Percentiles rank a stretch among this genome's conserved stretches.
phyloP scores from a whole-genome alignment of 2,113 vertebrate genomes.

The Pluvianellus socialis region DNA sequence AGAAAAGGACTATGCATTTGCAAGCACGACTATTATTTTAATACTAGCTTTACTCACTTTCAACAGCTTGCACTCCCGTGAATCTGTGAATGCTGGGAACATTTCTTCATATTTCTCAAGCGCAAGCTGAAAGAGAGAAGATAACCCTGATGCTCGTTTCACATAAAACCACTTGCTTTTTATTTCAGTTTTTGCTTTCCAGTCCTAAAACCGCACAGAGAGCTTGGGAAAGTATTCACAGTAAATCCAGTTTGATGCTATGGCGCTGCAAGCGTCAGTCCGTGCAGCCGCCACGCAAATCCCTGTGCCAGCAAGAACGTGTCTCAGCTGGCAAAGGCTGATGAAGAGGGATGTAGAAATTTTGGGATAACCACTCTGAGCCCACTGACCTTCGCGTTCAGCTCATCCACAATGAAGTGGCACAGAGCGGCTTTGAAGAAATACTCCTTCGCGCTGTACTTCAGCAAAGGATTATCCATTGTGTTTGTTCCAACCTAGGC shows the following conservation, averaged over 20 bases:
- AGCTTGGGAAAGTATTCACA: not conserved
- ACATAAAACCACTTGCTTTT: not conserved
- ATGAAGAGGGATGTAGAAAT: not conserved
- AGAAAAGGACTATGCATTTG: not conserved
- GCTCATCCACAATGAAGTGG: conserved; percentile 96
- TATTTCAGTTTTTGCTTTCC: not conserved
- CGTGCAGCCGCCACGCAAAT: rapidly evolving
- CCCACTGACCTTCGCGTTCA: conserved; percentile 89
- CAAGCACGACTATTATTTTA: not conserved
- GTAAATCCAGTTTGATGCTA: rapidly evolving
- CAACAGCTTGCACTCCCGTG: conserved; percentile 95
- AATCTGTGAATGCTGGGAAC: conserved; percentile 98
- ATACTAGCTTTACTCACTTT: conserved; percentile 79
- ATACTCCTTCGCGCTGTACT: conserved; percentile 98
- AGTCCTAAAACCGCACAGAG: not conserved
- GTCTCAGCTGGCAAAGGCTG: rapidly evolving
- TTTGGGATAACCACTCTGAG: rapidly evolving
- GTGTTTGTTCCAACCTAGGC: conserved; percentile 91
- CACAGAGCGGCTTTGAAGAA: conserved; percentile 98
- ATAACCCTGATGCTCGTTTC: not conserved
- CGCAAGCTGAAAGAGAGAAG: conserved; percentile 82
- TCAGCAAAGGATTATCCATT: conserved; percentile 96
- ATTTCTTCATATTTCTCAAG: conserved; percentile 98
- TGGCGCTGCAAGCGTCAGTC: not conserved
- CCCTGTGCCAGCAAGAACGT: rapidly evolving